These are phyloP conservation scores for Microctonus aethiopoides DNA, from an alignment of 2,888 invertebrate genomes.

Conservation along the genomic window DNA sequence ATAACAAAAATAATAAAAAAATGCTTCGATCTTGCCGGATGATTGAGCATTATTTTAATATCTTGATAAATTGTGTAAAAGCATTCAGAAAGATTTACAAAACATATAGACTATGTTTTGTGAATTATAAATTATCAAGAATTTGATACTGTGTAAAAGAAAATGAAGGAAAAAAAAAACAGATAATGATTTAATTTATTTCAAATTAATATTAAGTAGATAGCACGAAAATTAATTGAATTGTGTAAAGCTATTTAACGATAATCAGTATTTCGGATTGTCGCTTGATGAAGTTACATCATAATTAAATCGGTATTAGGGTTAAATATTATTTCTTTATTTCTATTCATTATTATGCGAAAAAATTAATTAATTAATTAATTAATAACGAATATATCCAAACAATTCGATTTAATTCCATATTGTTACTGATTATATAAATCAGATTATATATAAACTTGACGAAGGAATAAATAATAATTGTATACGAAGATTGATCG, in stretches of 20 bases:
- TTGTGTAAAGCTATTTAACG: background rate
- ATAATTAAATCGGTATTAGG: background rate
- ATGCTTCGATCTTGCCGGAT: slow-evolving; percentile 21
- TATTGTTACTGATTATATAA: background rate
- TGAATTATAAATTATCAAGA: background rate
- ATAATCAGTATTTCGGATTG: background rate
- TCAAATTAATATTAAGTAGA: slow-evolving; percentile 40
- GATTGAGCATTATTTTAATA: background rate
- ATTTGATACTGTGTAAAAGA: slow-evolving; percentile 21
- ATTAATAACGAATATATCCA: background rate
- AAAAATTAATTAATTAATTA: background rate
- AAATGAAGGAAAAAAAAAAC: too few species aligned
- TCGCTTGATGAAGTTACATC: background rate
- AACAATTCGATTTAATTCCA: background rate
- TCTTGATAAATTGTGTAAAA: background rate
- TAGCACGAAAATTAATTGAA: slow-evolving; percentile 3
- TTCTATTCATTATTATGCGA: background rate
- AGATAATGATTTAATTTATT: slow-evolving; percentile 42
- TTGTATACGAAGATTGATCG: background rate
- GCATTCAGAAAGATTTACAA: background rate
- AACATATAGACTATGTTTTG: slow-evolving; percentile 6
- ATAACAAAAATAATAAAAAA: background rate
- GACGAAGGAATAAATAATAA: background rate
- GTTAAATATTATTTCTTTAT: background rate
- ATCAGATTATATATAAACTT: background rate